Conservation (phyloP, 2,888 invertebrate genomes). For the Alentia gelatinosa region DNA sequence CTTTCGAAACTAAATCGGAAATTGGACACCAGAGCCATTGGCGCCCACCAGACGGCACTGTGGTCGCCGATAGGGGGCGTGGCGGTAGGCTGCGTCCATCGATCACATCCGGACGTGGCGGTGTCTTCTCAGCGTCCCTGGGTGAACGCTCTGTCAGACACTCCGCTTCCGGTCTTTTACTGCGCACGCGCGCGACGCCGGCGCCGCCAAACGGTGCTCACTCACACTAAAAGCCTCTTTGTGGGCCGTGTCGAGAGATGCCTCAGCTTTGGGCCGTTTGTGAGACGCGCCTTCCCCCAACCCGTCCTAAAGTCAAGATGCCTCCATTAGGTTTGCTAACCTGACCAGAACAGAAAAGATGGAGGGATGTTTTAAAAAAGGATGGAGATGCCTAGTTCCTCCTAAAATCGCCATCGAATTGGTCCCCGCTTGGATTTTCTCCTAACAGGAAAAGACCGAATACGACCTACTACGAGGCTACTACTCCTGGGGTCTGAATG, state of each 20-base stretch:
- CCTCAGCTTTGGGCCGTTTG: constrained; percentile 2
- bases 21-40: neutral
- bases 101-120: neutral
- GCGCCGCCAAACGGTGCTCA: neutral
- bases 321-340: constrained; percentile 16
- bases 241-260: neutral
- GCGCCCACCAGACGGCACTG: neutral
- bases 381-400: neutral
- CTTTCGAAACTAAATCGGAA: constrained; percentile 11
- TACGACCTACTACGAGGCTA: no score
- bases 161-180: constrained; percentile 18
- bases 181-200: constrained; percentile 17
- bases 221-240: constrained; percentile 40
- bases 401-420: neutral
- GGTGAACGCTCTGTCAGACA: neutral
- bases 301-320: neutral
- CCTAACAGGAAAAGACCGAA: no score
- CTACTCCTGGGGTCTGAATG: no score
- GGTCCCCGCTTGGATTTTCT: no score
- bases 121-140: neutral
- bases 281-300: neutral
- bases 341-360: neutral
- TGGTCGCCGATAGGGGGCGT: neutral
- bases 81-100: neutral
- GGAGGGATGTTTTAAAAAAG: neutral